Conservation (phyloP, 1,140 invertebrate species). For the Mactra quadrangularis region DNA sequence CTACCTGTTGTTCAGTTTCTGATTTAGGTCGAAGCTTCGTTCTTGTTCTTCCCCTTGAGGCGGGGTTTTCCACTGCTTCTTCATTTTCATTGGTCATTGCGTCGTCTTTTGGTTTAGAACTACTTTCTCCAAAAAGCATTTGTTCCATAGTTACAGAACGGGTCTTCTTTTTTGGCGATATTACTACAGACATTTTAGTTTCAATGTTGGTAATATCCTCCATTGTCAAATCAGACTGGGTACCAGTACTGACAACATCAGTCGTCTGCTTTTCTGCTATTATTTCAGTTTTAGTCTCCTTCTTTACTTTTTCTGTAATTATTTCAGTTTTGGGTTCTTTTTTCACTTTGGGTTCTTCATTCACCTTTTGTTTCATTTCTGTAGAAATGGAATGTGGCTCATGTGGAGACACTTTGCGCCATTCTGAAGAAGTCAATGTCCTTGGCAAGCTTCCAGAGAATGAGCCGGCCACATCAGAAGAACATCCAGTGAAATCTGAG, state of each 20-base stretch:
- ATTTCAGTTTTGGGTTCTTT: not conserved
- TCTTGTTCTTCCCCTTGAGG: no score
- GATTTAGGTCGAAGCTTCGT: no score
- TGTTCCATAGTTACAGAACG: slow-evolving; percentile 37
- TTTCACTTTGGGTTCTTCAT: not conserved
- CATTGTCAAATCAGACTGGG: not conserved
- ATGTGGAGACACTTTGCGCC: slow-evolving; percentile 20
- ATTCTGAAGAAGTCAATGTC: slow-evolving; percentile 41
- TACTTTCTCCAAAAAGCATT: slow-evolving; percentile 42
- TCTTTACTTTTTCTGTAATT: no score
- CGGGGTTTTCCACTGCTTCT: no score
- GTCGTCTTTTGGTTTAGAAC: not conserved
- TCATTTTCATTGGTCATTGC: no score
- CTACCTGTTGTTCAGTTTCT: no score
- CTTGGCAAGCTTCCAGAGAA: slow-evolving; percentile 48
- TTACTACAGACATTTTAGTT: slow-evolving; percentile 39
- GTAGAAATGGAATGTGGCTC: not conserved
- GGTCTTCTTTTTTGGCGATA: slow-evolving; percentile 56
- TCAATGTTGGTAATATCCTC: not conserved
- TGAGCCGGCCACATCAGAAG: not conserved
- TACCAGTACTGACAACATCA: not conserved
- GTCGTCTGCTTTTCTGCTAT: not conserved
- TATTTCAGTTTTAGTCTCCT: no score
- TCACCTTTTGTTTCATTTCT: not conserved
- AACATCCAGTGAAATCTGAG: not conserved